Evolutionary conservation across 1,140 invertebrate species (phyloP).

Genomic region (Cardiocondyla obscurior): DNA sequence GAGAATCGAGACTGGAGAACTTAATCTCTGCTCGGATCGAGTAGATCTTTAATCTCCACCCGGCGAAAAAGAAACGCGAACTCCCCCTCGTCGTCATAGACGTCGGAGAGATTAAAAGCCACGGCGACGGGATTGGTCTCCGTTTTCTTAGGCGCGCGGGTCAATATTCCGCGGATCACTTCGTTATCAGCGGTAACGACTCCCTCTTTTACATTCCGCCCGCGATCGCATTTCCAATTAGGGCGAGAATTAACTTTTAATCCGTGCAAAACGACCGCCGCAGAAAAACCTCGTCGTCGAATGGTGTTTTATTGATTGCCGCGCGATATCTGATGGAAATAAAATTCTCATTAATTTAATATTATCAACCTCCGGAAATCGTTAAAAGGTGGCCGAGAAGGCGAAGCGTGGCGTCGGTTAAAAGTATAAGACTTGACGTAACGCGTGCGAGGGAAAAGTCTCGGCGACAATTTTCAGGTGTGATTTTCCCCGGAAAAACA

Average conservation of each 20-base stretch:
- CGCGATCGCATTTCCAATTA: conserved; percentile 51
- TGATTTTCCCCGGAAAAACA: neutral
- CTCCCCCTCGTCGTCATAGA: conserved; percentile 40
- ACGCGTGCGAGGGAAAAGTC: neutral
- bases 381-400: neutral
- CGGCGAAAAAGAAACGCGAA: conserved; percentile 30
- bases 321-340: conserved; percentile 9
- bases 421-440: neutral
- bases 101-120: conserved; percentile 46
- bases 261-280: conserved; percentile 27
- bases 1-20: neutral
- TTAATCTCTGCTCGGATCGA: conserved; percentile 67
- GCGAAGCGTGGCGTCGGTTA: neutral
- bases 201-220: neutral
- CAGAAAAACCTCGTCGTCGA: neutral
- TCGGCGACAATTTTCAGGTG: neutral
- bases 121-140: neutral
- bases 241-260: conserved; percentile 49
- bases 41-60: conserved; percentile 67
- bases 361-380: conserved; percentile 24
- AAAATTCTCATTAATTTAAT: conserved; percentile 31
- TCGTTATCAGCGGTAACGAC: conserved; percentile 20
- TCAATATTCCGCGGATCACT: conserved; percentile 20
- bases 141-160: neutral
- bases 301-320: conserved; percentile 39